A percentile compares a stretch with the other conserved stretches of the same genome.
phyloP scores from a whole-genome alignment of 1,140 invertebrate species.

The Brachionus rotundiformis region DNA sequence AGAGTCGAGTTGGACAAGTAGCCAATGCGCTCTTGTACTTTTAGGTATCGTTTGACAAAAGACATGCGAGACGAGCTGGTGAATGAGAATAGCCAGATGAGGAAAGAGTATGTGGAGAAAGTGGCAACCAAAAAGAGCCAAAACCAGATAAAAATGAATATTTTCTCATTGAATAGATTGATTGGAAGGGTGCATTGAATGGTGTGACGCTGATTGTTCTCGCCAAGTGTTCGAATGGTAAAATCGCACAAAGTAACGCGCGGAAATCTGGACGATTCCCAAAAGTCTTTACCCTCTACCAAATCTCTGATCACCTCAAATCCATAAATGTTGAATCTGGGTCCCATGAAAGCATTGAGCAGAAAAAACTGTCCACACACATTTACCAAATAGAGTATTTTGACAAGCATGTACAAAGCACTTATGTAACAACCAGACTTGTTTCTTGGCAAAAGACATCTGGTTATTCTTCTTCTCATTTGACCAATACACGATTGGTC shows the following conservation, averaged over 20 bases:
- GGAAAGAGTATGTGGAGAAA: neutral
- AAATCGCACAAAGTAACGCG: conserved; percentile 55
- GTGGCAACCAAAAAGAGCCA: conserved; percentile 33
- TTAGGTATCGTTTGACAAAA: conserved; percentile 46
- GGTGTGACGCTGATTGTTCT: conserved; percentile 55
- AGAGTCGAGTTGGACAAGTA: conserved; percentile 28
- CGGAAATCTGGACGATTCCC: conserved; percentile 54
- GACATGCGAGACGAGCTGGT: neutral
- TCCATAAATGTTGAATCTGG: conserved; percentile 55
- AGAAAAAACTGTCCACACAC: conserved; percentile 57
- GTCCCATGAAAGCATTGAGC: conserved; percentile 57
- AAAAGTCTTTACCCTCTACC: conserved; percentile 52
- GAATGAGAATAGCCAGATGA: conserved; percentile 28
- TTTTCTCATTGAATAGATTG: conserved; percentile 56
- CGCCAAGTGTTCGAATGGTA: conserved; percentile 54
- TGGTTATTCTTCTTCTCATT: neutral
- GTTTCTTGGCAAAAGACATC: conserved; percentile 52
- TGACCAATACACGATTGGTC: neutral
- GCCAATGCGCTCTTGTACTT: conserved; percentile 21
- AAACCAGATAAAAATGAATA: conserved; percentile 47
- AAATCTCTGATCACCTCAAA: conserved; percentile 55
- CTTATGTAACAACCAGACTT: conserved; percentile 59
- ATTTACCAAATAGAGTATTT: conserved; percentile 57
- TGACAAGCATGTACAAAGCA: conserved; percentile 59
- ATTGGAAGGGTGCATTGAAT: conserved; percentile 56